Evolutionary conservation across 2,888 invertebrate genomes (phyloP), one percentile per base, ranked within the genome.

Genomic region (Lingula anatina): DNA sequence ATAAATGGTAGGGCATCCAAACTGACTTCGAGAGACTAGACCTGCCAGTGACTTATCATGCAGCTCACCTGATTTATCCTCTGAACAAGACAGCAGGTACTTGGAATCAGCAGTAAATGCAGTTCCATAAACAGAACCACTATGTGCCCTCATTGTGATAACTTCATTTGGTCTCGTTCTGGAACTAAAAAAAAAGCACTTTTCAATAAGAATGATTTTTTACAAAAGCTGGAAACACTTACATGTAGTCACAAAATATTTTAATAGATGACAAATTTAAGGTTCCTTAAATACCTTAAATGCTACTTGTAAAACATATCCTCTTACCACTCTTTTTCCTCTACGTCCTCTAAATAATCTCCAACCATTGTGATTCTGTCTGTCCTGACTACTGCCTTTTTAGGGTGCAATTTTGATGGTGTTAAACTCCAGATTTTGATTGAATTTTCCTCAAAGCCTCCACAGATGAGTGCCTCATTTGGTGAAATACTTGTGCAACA

Each of bases 381-480:
- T 23, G 70, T 60, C 49, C 69, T 66, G 23, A 60, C 88, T 52
- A 89, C 87, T 1, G 88, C 86, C n/a, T 86, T 83, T 83, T 93
- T 88, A 23, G 86, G 83, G 53, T 89, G 85, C 50, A 96, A 78
- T 77, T 90, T 89, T 54, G 88, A 85, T 0, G 92, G 90, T 1
- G 89, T 86, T 47, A 96, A 78, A 44, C 90, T 90, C 89, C 91
- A 96, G 53, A 92, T 85, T 58, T 83, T 90, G 43, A 99, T 86
- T 36, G 83, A 81, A 0, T 93, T 90, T 73, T 94, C 91, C 56
- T 87, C 86, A 71, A 94, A 93, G 5, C 97, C 97, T 9, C 92
- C 89, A 7, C 93, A 92, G 48, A 99, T 74, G 72, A 94, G 81
- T 51, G 87, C 88, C 0, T 93, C 90, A 74, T 97, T 95, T 2